Evolutionary conservation across 2,113 vertebrate species (phyloP).

Genomic region (Bubo bubo): DNA sequence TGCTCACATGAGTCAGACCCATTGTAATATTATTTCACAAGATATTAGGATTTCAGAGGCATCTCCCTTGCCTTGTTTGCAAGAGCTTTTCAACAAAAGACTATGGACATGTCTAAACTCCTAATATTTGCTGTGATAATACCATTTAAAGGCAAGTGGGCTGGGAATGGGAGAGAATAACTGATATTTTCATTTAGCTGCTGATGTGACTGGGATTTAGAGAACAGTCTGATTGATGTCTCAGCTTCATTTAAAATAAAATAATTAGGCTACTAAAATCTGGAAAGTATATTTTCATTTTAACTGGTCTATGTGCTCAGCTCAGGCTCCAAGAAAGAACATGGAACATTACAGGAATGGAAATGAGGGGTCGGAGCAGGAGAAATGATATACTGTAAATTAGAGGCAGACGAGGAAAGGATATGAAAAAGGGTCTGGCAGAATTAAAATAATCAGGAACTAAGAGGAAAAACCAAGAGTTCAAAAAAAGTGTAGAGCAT

Average conservation of each 20-base stretch:
- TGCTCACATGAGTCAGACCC: not conserved
- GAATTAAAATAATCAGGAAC: slow-evolving; percentile 74
- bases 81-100: slow-evolving; percentile 56
- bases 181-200: slow-evolving; percentile 68
- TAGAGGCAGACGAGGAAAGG: slow-evolving; percentile 58
- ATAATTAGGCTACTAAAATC: slow-evolving; percentile 70
- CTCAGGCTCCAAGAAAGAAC: slow-evolving; percentile 30
- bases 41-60: slow-evolving; percentile 62
- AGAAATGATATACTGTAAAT: slow-evolving; percentile 68
- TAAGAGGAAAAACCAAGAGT: slow-evolving; percentile 74
- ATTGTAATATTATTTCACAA: slow-evolving; percentile 47
- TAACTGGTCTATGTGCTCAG: slow-evolving; percentile 53
- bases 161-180: slow-evolving; percentile 58
- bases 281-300: slow-evolving; percentile 75
- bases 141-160: slow-evolving; percentile 63
- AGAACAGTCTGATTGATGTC: slow-evolving; percentile 61
- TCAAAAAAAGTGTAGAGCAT: slow-evolving; percentile 56
- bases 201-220: slow-evolving; percentile 62
- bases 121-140: slow-evolving; percentile 70
- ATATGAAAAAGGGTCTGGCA: slow-evolving; percentile 64
- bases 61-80: slow-evolving; percentile 51
- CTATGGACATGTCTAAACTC: slow-evolving; percentile 60
- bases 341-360: slow-evolving; percentile 50
- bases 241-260: slow-evolving; percentile 69
- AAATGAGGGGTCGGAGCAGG: slow-evolving; percentile 41